Conservation (phyloP, 1,140 invertebrate genomes). For the Orussus abietinus region DNA sequence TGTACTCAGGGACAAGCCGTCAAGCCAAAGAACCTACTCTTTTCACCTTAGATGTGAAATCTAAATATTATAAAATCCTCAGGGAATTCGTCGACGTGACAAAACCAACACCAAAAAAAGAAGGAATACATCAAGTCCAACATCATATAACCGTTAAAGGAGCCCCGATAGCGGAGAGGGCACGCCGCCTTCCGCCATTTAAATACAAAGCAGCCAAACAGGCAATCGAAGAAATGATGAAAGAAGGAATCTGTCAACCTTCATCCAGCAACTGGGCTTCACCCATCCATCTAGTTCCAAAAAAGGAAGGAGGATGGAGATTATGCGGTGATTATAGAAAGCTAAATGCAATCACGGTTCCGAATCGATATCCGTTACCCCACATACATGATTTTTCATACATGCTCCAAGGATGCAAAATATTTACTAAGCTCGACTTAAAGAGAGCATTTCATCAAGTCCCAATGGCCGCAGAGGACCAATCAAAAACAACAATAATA, state of each 20-base stretch:
- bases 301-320: constrained; percentile 43
- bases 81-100: too few relatives aligned
- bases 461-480: constrained; percentile 16
- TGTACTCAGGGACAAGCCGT: too few relatives aligned
- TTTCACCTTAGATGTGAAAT: too few relatives aligned
- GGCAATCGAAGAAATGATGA: constrained; percentile 1
- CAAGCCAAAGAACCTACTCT: too few relatives aligned
- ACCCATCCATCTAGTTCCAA: constrained; percentile 39
- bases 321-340: constrained; percentile 51
- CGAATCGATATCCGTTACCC: constrained; percentile 36
- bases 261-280: constrained; percentile 36
- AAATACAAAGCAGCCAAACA: constrained; percentile 2
- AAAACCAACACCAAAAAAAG: too few relatives aligned
- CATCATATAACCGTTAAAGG: too few relatives aligned
- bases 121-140: too few relatives aligned
- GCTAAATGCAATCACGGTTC: constrained; percentile 38
- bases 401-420: constrained; percentile 26
- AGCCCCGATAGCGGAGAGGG: too few relatives aligned
- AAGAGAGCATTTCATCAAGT: too few relatives aligned
- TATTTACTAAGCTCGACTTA: constrained; percentile 49
- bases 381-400: constrained; percentile 30
- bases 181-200: neutral
- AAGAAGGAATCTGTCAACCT: neutral
- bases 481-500: too few relatives aligned
- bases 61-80: too few relatives aligned